Conservation (phyloP, 2,888 invertebrate genomes). For the Phaedon cochleariae region DNA sequence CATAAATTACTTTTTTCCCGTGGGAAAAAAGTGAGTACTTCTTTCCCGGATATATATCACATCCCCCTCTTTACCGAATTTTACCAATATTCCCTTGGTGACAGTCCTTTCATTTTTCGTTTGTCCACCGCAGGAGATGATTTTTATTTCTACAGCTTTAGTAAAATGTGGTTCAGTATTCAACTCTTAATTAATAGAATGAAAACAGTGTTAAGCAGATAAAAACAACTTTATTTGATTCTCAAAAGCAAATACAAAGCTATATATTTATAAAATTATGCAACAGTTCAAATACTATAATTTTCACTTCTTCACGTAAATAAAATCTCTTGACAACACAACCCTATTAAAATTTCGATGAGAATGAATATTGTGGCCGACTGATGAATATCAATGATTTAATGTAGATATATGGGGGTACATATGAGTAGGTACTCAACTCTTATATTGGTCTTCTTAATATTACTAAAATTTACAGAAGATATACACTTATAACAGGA, state of each 20-base stretch:
- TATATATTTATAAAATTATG: slow-evolving; percentile 55
- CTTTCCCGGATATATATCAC: too few species aligned
- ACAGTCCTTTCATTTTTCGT: too few species aligned
- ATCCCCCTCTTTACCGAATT: too few species aligned
- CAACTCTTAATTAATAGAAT: slow-evolving; percentile 22
- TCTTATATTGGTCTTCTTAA: slow-evolving; percentile 10
- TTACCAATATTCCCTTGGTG: too few species aligned
- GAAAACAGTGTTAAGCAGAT: slow-evolving; percentile 45
- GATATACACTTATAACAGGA: slow-evolving; percentile 38
- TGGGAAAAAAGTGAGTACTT: too few species aligned
- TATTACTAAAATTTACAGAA: slow-evolving; percentile 20
- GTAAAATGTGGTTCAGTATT: too few species aligned
- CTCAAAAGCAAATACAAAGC: slow-evolving; percentile 58
- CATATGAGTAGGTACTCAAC: too few species aligned
- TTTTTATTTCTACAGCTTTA: too few species aligned
- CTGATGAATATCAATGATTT: slow-evolving; percentile 20
- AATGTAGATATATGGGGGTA: slow-evolving; percentile 29
- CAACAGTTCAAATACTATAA: slow-evolving; percentile 52
- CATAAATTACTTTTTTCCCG: too few species aligned
- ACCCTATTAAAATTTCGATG: slow-evolving; percentile 22
- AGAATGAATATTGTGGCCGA: slow-evolving; percentile 30
- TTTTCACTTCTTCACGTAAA: slow-evolving; percentile 38
- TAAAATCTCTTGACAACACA: slow-evolving; percentile 34
- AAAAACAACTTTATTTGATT: slow-evolving; percentile 53
- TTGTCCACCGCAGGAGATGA: too few species aligned